Percentiles rank a stretch among this genome's conserved stretches.
Conservation (phyloP, 1,140 invertebrate genomes). For the Pachypeltis micranthus region DNA sequence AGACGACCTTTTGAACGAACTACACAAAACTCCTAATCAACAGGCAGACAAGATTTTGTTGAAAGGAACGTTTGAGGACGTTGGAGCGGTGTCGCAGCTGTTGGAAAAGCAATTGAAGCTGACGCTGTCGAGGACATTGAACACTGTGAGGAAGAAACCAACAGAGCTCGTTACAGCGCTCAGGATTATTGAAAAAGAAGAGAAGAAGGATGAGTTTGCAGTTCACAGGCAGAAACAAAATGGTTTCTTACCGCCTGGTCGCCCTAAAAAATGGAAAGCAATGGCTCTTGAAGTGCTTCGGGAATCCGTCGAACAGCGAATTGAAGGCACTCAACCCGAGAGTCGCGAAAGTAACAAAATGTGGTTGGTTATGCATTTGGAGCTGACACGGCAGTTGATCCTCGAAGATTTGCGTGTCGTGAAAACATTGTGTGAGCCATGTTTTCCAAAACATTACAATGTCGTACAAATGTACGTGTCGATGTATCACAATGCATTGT, state of each 20-base stretch:
- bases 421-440: slow-evolving; percentile 82
- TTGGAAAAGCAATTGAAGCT: slow-evolving; percentile 85
- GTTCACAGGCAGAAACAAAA: slow-evolving; percentile 62
- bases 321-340: slow-evolving; percentile 85
- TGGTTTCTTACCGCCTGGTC: slow-evolving; percentile 81
- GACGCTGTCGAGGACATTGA: slow-evolving; percentile 78
- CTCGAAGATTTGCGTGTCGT: slow-evolving; percentile 86
- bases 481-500: slow-evolving; percentile 87
- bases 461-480: slow-evolving; percentile 82
- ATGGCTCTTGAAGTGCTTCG: slow-evolving; percentile 76
- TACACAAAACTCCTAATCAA: slow-evolving; percentile 87
- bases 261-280: slow-evolving; percentile 85
- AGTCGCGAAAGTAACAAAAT: slow-evolving; percentile 84
- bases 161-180: slow-evolving; percentile 91
- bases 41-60: slow-evolving; percentile 80
- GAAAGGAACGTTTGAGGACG: slow-evolving; percentile 92
- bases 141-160: slow-evolving; percentile 88
- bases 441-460: slow-evolving; percentile 91
- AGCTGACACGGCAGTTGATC: slow-evolving; percentile 71
- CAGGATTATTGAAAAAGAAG: slow-evolving; percentile 92
- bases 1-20: slow-evolving; percentile 87
- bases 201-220: slow-evolving; percentile 75
- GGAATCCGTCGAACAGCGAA: slow-evolving; percentile 66
- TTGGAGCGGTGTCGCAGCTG: slow-evolving; percentile 78
- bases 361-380: slow-evolving; percentile 74